Evolutionary conservation across 2,888 invertebrate species (phyloP).

Genomic region (Coleophora deauratella): DNA sequence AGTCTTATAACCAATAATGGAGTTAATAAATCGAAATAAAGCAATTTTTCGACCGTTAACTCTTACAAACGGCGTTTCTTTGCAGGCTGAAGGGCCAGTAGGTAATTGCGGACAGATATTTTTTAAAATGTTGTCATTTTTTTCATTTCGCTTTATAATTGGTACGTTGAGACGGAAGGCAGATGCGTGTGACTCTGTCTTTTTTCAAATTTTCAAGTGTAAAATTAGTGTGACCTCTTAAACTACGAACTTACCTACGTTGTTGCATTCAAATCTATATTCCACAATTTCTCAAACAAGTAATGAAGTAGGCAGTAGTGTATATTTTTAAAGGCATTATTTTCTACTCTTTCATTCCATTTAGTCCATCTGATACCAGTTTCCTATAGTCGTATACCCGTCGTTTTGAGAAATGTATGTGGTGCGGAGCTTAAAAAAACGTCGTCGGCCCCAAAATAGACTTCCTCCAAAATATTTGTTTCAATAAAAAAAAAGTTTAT

Average conservation of each 20-base stretch:
- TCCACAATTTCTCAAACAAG: too few relatives aligned
- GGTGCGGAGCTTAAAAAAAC: too few relatives aligned
- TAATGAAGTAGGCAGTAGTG: too few relatives aligned
- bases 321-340: too few relatives aligned
- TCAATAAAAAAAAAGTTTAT: too few relatives aligned
- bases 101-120: not conserved
- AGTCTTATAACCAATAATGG: not conserved
- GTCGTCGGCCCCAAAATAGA: too few relatives aligned
- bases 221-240: conserved; percentile 24
- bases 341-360: too few relatives aligned
- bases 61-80: conserved; percentile 40
- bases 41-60: conserved; percentile 37
- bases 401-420: too few relatives aligned
- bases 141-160: conserved; percentile 57
- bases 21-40: not conserved
- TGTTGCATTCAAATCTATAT: conserved; percentile 7
- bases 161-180: conserved; percentile 51
- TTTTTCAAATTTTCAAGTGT: conserved; percentile 51
- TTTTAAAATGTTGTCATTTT: conserved; percentile 21
- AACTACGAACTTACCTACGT: conserved; percentile 22
- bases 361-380: too few relatives aligned
- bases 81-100: too few relatives aligned
- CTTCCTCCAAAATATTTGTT: too few relatives aligned
- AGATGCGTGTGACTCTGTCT: conserved; percentile 56
- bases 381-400: too few relatives aligned